Percentiles rank a stretch among this genome's conserved stretches.
phyloP scores from a whole-genome alignment of 2,113 vertebrate species.

The Poecilia latipinna region DNA sequence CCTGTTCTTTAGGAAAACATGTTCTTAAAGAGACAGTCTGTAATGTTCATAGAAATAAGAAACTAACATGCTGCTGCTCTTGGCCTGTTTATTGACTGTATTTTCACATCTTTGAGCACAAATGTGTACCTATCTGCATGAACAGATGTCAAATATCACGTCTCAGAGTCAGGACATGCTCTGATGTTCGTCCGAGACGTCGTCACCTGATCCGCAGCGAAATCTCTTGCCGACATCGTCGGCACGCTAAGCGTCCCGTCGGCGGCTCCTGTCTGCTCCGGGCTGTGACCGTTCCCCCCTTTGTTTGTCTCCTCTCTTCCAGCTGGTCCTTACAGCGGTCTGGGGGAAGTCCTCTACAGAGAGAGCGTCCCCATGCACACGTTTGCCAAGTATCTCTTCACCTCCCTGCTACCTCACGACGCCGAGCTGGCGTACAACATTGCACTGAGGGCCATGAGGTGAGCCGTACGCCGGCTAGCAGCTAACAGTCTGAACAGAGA shows the following conservation, averaged over 20 bases:
- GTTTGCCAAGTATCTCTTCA: constrained; percentile 99
- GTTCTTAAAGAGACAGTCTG: not conserved
- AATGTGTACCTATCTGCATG: not conserved
- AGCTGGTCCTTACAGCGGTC: constrained; percentile 96
- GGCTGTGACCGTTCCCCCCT: not conserved
- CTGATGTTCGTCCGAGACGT: not conserved
- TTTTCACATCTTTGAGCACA: too few species aligned
- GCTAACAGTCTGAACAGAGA: not conserved
- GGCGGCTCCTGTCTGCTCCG: not conserved
- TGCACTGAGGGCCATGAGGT: constrained; percentile 99
- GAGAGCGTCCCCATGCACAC: constrained; percentile 99
- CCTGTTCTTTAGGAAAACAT: not conserved
- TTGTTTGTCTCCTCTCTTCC: constrained; percentile 37
- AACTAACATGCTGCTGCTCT: too few species aligned
- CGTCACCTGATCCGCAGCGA: too few species aligned
- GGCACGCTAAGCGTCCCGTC: not conserved
- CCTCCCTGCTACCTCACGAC: constrained; percentile 98
- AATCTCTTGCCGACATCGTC: not conserved
- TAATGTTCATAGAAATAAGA: not conserved
- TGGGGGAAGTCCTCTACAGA: constrained; percentile 94
- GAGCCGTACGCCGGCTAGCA: constrained; percentile 41
- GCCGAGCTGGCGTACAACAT: constrained; percentile 96
- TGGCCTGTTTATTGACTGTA: too few species aligned
- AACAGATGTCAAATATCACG: not conserved
- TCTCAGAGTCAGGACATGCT: constrained; percentile 1